These are phyloP conservation scores for Elysia chlorotica DNA, from an alignment of 1,140 invertebrate species.

Conservation along the genomic window DNA sequence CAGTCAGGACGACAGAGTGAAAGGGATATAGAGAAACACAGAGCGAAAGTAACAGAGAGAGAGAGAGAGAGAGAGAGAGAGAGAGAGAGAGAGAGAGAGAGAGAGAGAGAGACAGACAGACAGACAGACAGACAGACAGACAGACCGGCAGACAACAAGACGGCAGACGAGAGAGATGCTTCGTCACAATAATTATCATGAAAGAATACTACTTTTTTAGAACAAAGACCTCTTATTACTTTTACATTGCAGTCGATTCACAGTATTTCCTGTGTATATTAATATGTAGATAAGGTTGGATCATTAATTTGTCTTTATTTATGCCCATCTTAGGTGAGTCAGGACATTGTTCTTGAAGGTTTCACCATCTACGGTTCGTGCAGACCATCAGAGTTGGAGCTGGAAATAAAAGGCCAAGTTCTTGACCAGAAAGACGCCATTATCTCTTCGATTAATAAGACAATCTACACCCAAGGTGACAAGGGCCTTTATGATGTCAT, in stretches of 20 bases:
- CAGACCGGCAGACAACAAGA: too few relatives aligned
- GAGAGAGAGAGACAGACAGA: too few relatives aligned
- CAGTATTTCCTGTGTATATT: background rate
- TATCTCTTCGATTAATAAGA: background rate
- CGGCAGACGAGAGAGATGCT: too few relatives aligned
- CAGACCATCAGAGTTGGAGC: conserved; percentile 5
- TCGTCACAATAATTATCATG: too few relatives aligned
- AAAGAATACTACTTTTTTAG: background rate
- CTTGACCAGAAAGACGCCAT: conserved; percentile 17
- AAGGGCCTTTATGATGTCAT: conserved; percentile 26
- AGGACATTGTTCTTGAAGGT: conserved; percentile 21
- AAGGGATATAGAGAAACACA: too few relatives aligned
- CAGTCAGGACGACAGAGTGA: background rate
- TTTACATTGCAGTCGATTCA: background rate
- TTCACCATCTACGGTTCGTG: conserved; percentile 26
- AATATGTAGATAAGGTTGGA: background rate
- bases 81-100: too few relatives aligned
- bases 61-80: too few relatives aligned
- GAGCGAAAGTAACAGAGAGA: too few relatives aligned
- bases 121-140: too few relatives aligned
- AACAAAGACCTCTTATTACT: background rate
- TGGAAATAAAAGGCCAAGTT: conserved; percentile 9
- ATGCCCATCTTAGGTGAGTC: conserved; percentile 11
- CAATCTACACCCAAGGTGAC: conserved; percentile 14
- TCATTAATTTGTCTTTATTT: background rate